A percentile compares a stretch with the other conserved stretches of the same genome.
Evolutionary conservation across 2,797 vertebrate genomes (phyloP).

Genomic region (Antennarius maculatus): DNA sequence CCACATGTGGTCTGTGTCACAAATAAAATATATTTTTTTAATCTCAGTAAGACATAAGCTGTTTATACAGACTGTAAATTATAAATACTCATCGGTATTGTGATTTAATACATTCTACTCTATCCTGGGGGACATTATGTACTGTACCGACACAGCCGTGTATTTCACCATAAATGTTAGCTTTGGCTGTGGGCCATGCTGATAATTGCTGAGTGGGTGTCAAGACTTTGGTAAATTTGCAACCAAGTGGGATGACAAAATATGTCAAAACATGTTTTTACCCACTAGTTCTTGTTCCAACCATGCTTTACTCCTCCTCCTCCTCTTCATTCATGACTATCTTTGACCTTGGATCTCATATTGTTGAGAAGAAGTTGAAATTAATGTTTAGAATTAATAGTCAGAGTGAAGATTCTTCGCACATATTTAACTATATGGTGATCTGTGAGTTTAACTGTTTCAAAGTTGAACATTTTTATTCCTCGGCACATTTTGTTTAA

Average conservation of each 20-base stretch:
- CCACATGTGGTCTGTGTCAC: not conserved
- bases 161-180: constrained; percentile 64
- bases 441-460: constrained; percentile 7
- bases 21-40: not conserved
- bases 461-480: not conserved
- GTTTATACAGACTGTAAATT: constrained; percentile 12
- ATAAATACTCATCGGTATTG: not conserved
- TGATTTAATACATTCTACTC: constrained; percentile 6
- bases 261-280: constrained; percentile 72
- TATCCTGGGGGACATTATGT: constrained; percentile 40
- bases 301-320: constrained; percentile 42
- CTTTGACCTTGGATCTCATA: constrained; percentile 65
- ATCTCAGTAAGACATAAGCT: constrained; percentile 3
- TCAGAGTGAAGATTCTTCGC: constrained; percentile 21
- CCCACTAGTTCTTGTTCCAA: constrained; percentile 34
- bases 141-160: constrained; percentile 35
- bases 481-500: constrained; percentile 33
- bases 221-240: constrained; percentile 60
- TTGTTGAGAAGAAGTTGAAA: constrained; percentile 37
- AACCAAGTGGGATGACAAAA: constrained; percentile 65
- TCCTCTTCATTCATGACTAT: constrained; percentile 27
- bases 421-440: constrained; percentile 14
- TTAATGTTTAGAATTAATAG: constrained; percentile 41
- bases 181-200: constrained; percentile 58
- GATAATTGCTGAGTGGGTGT: constrained; percentile 73